Conservation (phyloP, 2,113 vertebrate species). For the human (Homo sapiens) region DNA sequence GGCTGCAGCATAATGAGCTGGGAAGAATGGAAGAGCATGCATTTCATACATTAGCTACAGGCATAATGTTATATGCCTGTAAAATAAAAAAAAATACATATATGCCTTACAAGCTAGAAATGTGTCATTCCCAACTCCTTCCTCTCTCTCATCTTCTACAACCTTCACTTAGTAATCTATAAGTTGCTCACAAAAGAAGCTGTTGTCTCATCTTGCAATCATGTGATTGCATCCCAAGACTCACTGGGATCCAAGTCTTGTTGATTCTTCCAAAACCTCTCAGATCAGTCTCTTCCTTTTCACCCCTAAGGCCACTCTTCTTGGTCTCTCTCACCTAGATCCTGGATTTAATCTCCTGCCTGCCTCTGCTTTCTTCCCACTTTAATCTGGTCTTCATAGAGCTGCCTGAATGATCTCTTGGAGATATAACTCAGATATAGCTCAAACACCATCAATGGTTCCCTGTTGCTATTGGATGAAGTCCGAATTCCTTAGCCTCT, state of each 20-base stretch:
- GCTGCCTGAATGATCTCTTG: neutral
- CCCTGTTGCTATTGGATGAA: neutral
- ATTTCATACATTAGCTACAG: neutral
- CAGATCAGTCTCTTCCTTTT: neutral
- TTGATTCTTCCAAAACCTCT: neutral
- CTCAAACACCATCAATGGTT: neutral
- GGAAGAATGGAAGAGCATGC: neutral
- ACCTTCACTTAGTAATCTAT: too few species aligned
- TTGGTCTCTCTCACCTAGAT: neutral
- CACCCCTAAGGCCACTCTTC: neutral
- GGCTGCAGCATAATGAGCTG: neutral
- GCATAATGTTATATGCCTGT: neutral
- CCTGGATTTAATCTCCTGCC: neutral
- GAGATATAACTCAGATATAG: neutral
- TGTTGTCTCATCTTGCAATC: too few species aligned
- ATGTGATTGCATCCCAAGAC: neutral
- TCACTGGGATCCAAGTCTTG: neutral
- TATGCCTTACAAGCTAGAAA: neutral
- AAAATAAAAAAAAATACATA: neutral
- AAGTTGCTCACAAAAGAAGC: too few species aligned
- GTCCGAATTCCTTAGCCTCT: neutral
- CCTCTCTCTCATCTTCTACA: neutral
- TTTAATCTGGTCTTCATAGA: neutral
- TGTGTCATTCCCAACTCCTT: neutral
- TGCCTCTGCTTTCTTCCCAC: slow-evolving; percentile 2